Conservation (phyloP, 2,888 invertebrate genomes). For the Alloscopus bannaensis region DNA sequence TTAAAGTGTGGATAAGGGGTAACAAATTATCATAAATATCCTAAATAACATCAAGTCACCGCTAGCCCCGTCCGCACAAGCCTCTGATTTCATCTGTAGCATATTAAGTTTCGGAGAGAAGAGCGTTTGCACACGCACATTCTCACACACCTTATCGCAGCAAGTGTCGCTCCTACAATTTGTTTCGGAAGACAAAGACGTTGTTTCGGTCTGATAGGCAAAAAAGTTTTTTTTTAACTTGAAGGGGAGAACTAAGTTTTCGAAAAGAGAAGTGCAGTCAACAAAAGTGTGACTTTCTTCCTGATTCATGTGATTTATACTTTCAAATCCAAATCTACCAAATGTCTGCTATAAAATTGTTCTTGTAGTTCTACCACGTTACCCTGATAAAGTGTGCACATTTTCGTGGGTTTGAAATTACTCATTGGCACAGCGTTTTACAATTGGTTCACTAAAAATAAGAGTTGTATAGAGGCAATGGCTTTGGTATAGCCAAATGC, state of each 20-base stretch:
- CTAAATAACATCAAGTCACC: too few relatives aligned
- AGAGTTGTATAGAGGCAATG: background rate
- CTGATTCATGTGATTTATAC: conserved; percentile 18
- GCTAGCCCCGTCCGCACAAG: background rate
- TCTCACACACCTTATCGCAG: background rate
- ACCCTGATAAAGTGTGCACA: too few relatives aligned
- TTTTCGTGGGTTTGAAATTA: too few relatives aligned
- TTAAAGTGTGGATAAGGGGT: too few relatives aligned
- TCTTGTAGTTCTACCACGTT: too few relatives aligned
- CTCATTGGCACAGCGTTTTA: conserved; percentile 13
- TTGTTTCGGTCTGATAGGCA: conserved; percentile 25
- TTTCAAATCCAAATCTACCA: background rate
- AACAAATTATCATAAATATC: too few relatives aligned
- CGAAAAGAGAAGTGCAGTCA: background rate
- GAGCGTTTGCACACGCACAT: too few relatives aligned
- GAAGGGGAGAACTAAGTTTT: background rate
- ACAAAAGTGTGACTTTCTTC: conserved; percentile 12
- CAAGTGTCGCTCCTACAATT: too few relatives aligned
- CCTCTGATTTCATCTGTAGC: background rate
- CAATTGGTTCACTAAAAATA: background rate
- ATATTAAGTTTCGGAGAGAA: too few relatives aligned
- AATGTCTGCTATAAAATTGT: background rate
- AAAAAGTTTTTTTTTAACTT: background rate
- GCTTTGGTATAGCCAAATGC: background rate
- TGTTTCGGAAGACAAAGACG: background rate